Evolutionary conservation across 2,113 vertebrate species (phyloP).

Genomic region (Setophaga kirtlandii): DNA sequence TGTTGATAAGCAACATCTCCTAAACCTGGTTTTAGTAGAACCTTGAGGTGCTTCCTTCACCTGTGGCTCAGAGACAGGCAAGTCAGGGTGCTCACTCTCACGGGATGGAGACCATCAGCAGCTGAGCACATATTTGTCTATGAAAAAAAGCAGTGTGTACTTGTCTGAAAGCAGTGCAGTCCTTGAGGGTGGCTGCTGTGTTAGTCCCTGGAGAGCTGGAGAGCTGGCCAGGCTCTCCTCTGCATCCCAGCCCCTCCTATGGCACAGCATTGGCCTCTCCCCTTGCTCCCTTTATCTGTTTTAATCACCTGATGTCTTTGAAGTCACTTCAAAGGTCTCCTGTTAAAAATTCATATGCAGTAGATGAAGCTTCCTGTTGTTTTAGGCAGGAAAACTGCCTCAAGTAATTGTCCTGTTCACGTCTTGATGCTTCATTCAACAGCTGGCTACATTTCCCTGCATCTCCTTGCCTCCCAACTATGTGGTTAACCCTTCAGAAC

Average conservation of each 20-base stretch:
- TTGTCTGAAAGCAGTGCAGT: background rate
- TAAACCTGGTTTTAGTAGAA: background rate
- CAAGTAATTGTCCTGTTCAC: background rate
- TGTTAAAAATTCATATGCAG: conserved; percentile 5
- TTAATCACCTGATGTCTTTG: background rate
- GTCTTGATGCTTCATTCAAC: background rate
- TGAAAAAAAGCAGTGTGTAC: background rate
- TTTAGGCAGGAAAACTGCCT: background rate
- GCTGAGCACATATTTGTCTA: background rate
- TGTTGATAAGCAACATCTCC: background rate
- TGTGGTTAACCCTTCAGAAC: background rate
- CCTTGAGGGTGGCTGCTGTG: background rate
- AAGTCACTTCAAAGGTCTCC: conserved; percentile 39
- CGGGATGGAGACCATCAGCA: fast-evolving
- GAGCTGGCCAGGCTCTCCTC: background rate
- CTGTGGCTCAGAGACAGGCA: fast-evolving
- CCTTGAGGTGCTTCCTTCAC: background rate
- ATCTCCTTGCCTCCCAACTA: background rate
- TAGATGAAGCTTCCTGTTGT: background rate
- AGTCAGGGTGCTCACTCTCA: background rate
- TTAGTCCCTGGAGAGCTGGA: background rate
- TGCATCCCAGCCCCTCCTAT: background rate
- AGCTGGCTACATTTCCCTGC: background rate
- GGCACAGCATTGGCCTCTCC: background rate
- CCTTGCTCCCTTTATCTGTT: background rate